Evolutionary conservation across 2,113 vertebrate genomes (phyloP).

Genomic region (Gymnocephalus cernua): DNA sequence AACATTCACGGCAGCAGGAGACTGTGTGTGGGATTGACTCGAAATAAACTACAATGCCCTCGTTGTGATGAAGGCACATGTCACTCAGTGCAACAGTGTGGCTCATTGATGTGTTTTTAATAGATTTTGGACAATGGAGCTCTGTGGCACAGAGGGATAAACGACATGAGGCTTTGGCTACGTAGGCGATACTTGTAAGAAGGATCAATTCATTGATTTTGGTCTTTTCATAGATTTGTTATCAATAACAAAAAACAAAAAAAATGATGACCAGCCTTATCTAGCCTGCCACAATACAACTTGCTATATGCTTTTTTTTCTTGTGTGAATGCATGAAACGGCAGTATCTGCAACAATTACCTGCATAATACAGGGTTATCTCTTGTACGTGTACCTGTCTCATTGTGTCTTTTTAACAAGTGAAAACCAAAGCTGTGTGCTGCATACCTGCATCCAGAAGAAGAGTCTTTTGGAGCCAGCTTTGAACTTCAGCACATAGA

Average conservation of each 20-base stretch:
- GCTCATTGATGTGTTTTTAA: too few species aligned
- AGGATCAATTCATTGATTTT: too few species aligned
- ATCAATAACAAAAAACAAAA: too few species aligned
- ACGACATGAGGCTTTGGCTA: too few species aligned
- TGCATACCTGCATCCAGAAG: slow-evolving; percentile 97
- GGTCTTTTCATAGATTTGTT: neutral
- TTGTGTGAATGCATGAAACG: neutral
- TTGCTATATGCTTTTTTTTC: neutral
- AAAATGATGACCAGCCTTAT: neutral
- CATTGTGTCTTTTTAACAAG: neutral
- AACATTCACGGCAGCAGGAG: neutral
- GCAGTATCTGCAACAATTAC: neutral
- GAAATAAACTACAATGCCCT: neutral
- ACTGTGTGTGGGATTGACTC: neutral
- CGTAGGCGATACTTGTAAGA: too few species aligned
- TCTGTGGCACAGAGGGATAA: too few species aligned
- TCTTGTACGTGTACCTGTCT: neutral
- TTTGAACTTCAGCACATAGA: slow-evolving; percentile 97
- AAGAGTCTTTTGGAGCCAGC: slow-evolving; percentile 96
- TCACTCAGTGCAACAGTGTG: too few species aligned
- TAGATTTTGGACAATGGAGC: too few species aligned
- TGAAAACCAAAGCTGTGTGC: neutral
- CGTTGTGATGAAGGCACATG: neutral
- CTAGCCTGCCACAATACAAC: neutral
- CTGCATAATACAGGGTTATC: neutral